Evolutionary conservation across 2,113 vertebrate species (phyloP), one percentile per base, ranked within the genome.

Genomic region (Pedionomus torquatus): DNA sequence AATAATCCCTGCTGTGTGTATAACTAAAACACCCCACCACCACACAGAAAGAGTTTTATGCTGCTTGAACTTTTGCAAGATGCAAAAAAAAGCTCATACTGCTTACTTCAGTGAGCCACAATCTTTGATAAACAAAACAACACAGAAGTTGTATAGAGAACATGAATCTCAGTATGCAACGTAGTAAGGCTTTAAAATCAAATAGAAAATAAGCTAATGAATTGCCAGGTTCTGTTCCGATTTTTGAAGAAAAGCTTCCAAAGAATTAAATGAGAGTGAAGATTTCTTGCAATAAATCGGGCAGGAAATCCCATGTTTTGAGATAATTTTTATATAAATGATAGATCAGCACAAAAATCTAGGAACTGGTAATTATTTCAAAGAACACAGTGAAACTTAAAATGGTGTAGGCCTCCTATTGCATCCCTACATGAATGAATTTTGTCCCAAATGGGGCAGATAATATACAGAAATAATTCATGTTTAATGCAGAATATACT

Each of bases 381-480:
- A 86, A 87, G 30, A 92, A 14, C 19, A 41, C 9, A 71, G 17
- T 35, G 15, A 24, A 88, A 83, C 4, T 82, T 71, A 49, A 52
- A 55, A 57, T 26, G 5, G 26, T 0, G 0, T 55, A 48, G 43
- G n/a, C 26, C 11, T 84, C 71, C 20, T 69, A 2, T 44, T 83
- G 24, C 54, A 48, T 66, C n/a, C 35, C 14, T 68, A 48, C 11
- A 7, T 39, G 20, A 71, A 72, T 51, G 7, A 76, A 39, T 92
- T 83, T 91, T 92, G 9, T 71, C 90, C 69, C 41, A 89, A 95
- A 89, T 72, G 41, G 84, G 41, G 35, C 49, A 87, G n/a, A 72
- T 86, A 85, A 85, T 58, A 37, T 12, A 82, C 9, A 65, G 46
- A 93, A 91, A 83, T 87, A 79, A 91, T 72, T 93, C 9, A 76